Percentiles rank a stretch among this genome's conserved stretches.
Conservation (phyloP, 2,888 invertebrate species). For the Steromphala cineraria region DNA sequence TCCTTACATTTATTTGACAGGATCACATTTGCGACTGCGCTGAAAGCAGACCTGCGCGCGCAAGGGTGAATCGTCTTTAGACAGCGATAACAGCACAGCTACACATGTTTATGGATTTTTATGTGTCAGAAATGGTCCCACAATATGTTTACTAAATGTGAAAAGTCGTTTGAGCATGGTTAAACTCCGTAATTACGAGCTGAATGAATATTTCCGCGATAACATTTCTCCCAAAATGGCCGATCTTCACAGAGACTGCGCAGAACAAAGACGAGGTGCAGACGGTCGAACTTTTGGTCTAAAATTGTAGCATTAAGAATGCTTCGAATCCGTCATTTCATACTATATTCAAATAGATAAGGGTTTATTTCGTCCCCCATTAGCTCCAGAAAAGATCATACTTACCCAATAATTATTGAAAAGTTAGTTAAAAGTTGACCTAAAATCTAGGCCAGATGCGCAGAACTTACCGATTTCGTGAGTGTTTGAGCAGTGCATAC, state of each 20-base stretch:
- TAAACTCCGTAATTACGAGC: not conserved
- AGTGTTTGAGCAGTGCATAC: not conserved
- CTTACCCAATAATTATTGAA: not conserved
- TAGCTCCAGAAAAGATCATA: not conserved
- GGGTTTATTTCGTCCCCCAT: not conserved
- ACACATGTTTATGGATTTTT: too few relatives aligned
- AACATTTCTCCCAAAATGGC: not conserved
- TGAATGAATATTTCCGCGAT: not conserved
- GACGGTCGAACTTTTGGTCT: not conserved
- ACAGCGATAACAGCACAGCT: too few relatives aligned
- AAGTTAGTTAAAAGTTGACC: not conserved
- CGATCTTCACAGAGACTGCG: not conserved
- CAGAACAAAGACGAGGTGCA: not conserved
- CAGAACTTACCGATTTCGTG: not conserved
- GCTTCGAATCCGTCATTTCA: not conserved
- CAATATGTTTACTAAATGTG: too few relatives aligned
- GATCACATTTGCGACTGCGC: slow-evolving; percentile 3
- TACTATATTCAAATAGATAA: not conserved
- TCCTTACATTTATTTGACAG: not conserved
- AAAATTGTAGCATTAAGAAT: not conserved
- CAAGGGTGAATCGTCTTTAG: not conserved
- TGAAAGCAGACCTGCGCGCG: not conserved
- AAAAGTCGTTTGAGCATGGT: too few relatives aligned
- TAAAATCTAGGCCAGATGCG: not conserved
- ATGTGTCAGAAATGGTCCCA: too few relatives aligned